phyloP scores from a whole-genome alignment of 2,888 invertebrate genomes.

The Dynastes tityus region DNA sequence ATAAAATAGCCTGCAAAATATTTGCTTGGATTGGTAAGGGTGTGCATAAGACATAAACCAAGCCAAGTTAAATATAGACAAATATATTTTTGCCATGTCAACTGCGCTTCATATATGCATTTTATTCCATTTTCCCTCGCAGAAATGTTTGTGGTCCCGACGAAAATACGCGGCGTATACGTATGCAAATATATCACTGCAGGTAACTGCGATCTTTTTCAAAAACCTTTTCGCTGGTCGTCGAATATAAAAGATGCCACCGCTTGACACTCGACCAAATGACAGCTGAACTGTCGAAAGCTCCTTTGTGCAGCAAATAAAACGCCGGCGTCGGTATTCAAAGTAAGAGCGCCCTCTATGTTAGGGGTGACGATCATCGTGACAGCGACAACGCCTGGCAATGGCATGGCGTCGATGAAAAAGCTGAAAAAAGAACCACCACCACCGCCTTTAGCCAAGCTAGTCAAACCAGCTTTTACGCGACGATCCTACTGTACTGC shows the following conservation, averaged over 20 bases:
- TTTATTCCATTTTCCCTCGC: too few relatives aligned
- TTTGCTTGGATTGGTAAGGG: too few relatives aligned
- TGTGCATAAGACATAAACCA: too few relatives aligned
- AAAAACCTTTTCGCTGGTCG: too few relatives aligned
- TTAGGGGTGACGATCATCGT: background rate
- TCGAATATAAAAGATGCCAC: background rate
- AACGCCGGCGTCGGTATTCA: background rate
- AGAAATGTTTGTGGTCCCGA: too few relatives aligned
- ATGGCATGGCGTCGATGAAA: background rate
- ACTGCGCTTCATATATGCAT: too few relatives aligned
- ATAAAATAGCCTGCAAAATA: too few relatives aligned
- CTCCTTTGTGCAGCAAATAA: background rate
- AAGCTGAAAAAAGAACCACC: slow-evolving; percentile 2
- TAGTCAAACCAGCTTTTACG: background rate
- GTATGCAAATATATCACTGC: too few relatives aligned
- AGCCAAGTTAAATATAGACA: too few relatives aligned
- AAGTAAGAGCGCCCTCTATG: background rate
- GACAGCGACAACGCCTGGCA: background rate
- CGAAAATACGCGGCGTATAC: too few relatives aligned
- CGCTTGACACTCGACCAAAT: background rate
- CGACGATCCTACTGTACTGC: background rate
- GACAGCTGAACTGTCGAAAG: background rate
- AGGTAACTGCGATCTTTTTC: too few relatives aligned
- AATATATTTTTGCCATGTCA: too few relatives aligned
- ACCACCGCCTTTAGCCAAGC: background rate